These are phyloP conservation scores for Myotis myotis DNA, from an alignment of 2,797 vertebrate species.

Conservation along the genomic window DNA sequence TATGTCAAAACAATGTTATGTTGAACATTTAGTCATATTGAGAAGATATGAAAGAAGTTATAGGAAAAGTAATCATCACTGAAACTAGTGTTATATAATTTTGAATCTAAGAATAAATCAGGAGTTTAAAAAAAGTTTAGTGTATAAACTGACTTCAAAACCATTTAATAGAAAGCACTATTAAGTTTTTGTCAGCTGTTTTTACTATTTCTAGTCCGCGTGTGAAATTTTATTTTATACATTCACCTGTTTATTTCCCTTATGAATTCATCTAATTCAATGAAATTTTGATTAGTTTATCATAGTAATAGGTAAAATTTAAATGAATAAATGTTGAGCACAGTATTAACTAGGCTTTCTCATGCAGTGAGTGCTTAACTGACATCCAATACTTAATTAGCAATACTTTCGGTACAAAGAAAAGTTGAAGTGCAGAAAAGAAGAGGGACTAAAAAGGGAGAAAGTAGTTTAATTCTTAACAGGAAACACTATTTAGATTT, in stretches of 20 bases:
- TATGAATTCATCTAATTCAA: not conserved
- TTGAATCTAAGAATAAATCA: slow-evolving; percentile 19
- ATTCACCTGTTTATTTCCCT: slow-evolving; percentile 7
- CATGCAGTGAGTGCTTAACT: not conserved
- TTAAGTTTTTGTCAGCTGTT: not conserved
- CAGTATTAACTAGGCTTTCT: slow-evolving; percentile 38
- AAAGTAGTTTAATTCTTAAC: slow-evolving; percentile 46
- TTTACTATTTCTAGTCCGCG: not conserved
- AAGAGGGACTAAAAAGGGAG: not conserved
- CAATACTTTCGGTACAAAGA: not conserved
- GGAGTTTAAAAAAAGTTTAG: not conserved
- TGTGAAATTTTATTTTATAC: slow-evolving; percentile 16
- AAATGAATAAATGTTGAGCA: slow-evolving; percentile 1
- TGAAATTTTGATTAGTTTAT: not conserved
- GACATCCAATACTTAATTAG: not conserved
- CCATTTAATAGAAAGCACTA: not conserved
- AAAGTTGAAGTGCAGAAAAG: not conserved
- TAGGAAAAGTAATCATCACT: not conserved
- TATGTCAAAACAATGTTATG: slow-evolving; percentile 11
- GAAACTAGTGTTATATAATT: not conserved
- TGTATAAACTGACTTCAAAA: slow-evolving; percentile 5
- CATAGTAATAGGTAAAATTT: slow-evolving; percentile 43
- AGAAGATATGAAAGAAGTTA: not conserved
- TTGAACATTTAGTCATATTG: not conserved
- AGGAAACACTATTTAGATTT: not conserved